Evolutionary conservation across 2,113 vertebrate genomes (phyloP), one percentile per base, ranked within the genome.

Genomic region (Proteles cristata): DNA sequence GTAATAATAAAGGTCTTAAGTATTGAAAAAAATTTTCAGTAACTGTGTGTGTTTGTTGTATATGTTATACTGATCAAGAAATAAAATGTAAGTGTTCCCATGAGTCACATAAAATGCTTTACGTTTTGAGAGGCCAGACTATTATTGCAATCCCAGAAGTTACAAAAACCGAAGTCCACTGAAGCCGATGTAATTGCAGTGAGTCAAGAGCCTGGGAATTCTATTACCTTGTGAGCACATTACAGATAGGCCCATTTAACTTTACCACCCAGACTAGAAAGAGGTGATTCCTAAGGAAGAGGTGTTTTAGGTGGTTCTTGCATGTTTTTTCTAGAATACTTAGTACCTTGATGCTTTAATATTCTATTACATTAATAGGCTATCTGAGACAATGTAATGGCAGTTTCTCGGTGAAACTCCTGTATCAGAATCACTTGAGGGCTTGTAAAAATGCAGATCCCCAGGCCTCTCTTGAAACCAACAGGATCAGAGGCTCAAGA

Each of bases 401-500:
- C 53, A 50, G 5, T 90, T 96, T 97, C 69, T 97, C 66, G 33
- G 33, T 39, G 33, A 66, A 95, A 85, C 23, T 66, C 50, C 58
- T 66, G 10, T 33, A 77, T 58, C 79, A 68, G n/a, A 88, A 69
- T 88, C 43, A 45, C 61, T 55, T 65, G 71, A 26, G 15, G 11
- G 1, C 23, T 93, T 77, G 19, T 94, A 48, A 83, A 71, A 93
- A 58, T 45, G 15, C 19, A 68, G 74, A 87, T 84, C n/a, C 16
- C 48, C 77, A 17, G 28, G 58, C 11, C 33, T 61, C 53, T 68
- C 39, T 48, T 90, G 50, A 45, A 23, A 43, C 4, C 1, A 79
- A 33, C 28, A 55, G 4, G 43, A 48, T 81, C 45, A 66, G 69
- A 93, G 19, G 45, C n/a, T 28, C 65, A 93, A 93, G 45, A n/a